These are phyloP conservation scores for Eudyptes chrysolophus DNA, from an alignment of 2,113 vertebrate species.

Conservation along the genomic window DNA sequence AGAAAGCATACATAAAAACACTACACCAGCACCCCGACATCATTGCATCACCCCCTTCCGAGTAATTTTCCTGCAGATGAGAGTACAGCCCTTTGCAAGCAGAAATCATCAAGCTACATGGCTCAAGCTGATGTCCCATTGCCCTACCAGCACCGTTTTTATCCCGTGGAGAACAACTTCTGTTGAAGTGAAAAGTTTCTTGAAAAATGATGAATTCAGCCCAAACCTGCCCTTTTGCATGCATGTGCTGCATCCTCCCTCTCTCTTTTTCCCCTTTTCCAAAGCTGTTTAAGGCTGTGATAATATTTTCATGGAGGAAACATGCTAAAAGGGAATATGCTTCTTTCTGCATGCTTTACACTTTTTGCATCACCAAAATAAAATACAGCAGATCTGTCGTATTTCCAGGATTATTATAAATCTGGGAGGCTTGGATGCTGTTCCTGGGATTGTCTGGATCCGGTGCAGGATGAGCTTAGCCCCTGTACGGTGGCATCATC, in stretches of 20 bases:
- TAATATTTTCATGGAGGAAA: background rate
- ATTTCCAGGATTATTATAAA: background rate
- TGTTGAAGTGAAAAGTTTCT: background rate
- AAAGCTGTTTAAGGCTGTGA: background rate
- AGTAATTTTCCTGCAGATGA: background rate
- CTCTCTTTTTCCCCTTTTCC: background rate
- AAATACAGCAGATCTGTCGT: background rate
- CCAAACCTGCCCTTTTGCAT: background rate
- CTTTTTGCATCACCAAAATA: background rate
- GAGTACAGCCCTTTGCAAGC: background rate
- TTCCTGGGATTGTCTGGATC: background rate
- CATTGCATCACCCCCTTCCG: background rate
- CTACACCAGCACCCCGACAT: background rate
- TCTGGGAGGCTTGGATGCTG: background rate
- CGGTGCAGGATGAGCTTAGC: background rate
- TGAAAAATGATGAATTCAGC: background rate
- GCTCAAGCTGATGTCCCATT: background rate
- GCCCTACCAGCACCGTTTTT: background rate
- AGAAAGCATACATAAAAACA: background rate
- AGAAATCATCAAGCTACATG: background rate
- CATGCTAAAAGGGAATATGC: background rate
- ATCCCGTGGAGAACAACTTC: background rate
- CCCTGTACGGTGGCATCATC: background rate
- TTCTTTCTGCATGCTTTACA: background rate
- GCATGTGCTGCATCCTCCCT: background rate